Evolutionary conservation across 2,888 invertebrate genomes (phyloP).

Genomic region (Amblyjoppa proteus): DNA sequence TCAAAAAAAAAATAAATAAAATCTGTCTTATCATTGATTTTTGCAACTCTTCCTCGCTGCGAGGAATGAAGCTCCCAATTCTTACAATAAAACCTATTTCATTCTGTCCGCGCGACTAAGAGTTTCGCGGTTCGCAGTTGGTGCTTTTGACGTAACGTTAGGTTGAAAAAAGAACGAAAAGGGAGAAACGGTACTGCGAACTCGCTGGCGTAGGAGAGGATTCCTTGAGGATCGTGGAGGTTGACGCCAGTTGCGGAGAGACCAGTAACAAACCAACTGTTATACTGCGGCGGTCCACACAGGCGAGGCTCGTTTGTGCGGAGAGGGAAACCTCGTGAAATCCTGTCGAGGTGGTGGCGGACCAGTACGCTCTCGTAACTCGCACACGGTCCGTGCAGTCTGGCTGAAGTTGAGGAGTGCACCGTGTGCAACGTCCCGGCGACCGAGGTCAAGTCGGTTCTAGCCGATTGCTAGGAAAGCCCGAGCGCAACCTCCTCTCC

Average conservation of each 20-base stretch:
- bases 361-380: slow-evolving; percentile 35
- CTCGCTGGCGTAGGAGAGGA: slow-evolving; percentile 42
- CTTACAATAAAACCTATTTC: neutral
- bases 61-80: too few relatives aligned
- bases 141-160: slow-evolving; percentile 31
- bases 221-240: slow-evolving; percentile 45
- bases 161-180: neutral
- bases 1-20: too few relatives aligned
- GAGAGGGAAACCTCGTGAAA: slow-evolving; percentile 51
- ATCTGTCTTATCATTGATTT: neutral
- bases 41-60: neutral
- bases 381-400: slow-evolving; percentile 38
- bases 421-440: neutral
- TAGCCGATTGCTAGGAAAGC: slow-evolving; percentile 32
- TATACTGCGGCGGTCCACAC: neutral
- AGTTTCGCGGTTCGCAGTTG: slow-evolving; percentile 20
- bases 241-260: slow-evolving; percentile 37
- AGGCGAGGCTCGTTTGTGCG: slow-evolving; percentile 38
- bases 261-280: slow-evolving; percentile 56
- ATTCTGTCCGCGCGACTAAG: neutral
- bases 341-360: slow-evolving; percentile 7
- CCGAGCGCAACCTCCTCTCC: slow-evolving; percentile 14
- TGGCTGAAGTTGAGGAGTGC: slow-evolving; percentile 21
- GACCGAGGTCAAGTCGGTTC: slow-evolving; percentile 46
- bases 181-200: slow-evolving; percentile 42